phyloP scores from a whole-genome alignment of 2,797 vertebrate genomes.

The Acanthurus lineatus region DNA sequence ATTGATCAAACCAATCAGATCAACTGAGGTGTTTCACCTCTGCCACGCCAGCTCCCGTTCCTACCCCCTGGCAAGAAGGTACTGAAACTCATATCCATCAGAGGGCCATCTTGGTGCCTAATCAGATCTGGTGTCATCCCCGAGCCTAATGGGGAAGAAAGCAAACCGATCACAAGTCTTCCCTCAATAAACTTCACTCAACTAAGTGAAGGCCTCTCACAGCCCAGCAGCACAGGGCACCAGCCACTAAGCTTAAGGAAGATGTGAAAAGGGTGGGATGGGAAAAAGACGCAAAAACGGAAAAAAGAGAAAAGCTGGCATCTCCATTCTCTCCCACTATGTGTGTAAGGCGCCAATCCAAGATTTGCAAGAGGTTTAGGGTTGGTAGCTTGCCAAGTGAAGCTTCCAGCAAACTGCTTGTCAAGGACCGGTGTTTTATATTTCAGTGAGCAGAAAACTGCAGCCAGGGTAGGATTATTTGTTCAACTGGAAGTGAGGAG shows the following conservation, averaged over 20 bases:
- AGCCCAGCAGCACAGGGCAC: constrained; percentile 57
- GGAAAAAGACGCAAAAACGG: constrained; percentile 25
- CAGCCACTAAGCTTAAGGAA: constrained; percentile 67
- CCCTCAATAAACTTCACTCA: constrained; percentile 46
- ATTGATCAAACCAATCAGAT: constrained; percentile 63
- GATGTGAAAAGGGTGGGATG: constrained; percentile 46
- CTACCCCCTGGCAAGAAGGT: constrained; percentile 83
- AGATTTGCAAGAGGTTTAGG: constrained; percentile 29
- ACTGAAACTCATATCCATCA: constrained; percentile 87
- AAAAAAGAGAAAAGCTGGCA: constrained; percentile 25
- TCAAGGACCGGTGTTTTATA: constrained; percentile 43
- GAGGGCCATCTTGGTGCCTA: constrained; percentile 84
- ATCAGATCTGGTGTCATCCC: constrained; percentile 84
- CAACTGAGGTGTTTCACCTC: constrained; percentile 84
- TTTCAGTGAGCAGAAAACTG: constrained; percentile 53
- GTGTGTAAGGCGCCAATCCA: constrained; percentile 45
- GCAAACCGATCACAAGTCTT: constrained; percentile 80
- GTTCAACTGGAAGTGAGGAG: constrained; percentile 42
- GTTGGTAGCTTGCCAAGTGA: constrained; percentile 39
- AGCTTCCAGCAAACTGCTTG: constrained; percentile 57
- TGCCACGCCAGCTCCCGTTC: constrained; percentile 83
- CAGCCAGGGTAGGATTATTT: constrained; percentile 50
- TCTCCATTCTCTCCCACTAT: constrained; percentile 28
- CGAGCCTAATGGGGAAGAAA: constrained; percentile 82
- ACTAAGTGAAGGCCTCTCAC: constrained; percentile 50